Evolutionary conservation across 2,797 vertebrate genomes (phyloP), one percentile per base, ranked within the genome.

Genomic region (Craterocephalus amniculus): DNA sequence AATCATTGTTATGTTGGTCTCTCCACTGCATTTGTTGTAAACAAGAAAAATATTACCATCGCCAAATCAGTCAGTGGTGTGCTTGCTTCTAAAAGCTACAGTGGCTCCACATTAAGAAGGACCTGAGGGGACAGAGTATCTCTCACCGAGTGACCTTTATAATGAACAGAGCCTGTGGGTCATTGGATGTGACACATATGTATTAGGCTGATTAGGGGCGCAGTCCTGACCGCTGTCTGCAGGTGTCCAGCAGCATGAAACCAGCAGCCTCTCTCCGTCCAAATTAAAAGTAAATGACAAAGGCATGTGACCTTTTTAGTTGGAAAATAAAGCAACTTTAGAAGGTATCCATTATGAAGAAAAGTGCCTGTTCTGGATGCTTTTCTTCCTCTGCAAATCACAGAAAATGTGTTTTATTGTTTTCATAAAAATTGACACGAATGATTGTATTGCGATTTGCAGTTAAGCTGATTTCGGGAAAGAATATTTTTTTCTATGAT

Each of bases 171-270:
- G 89, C 89, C 92, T 86, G 91, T 90, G 89, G 93, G 93, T 95
- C 94, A 93, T 89, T 93, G 93, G 78, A 85, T 87, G 87, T 93
- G 94, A 95, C 94, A 94, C 90, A 92, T 93, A 94, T 94, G 92
- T 90, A 94, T 94, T 89, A 92, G 90, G 84, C 92, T 95, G 92
- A 95, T 95, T 94, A 94, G 85, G 83, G 79, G 85, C 60, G 73
- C 70, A 83, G 87, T 75, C 80, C 81, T 88, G 88, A 87, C 86
- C 84, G 51, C 67, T 80, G 87, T 83, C 89, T 61, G 87, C 88
- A 89, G 92, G 87, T 89, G 91, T 87, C 92, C 85, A 89, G 80
- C 91, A 90, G 85, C 79, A 68, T 81, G 91, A 93, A 88, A 91
- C 81, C 88, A 81, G 85, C 63, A 78, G 74, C 81, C 77, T 78